Evolutionary conservation across 2,888 invertebrate genomes (phyloP), one percentile per base, ranked within the genome.

Genomic region (Trisateles emortualis): DNA sequence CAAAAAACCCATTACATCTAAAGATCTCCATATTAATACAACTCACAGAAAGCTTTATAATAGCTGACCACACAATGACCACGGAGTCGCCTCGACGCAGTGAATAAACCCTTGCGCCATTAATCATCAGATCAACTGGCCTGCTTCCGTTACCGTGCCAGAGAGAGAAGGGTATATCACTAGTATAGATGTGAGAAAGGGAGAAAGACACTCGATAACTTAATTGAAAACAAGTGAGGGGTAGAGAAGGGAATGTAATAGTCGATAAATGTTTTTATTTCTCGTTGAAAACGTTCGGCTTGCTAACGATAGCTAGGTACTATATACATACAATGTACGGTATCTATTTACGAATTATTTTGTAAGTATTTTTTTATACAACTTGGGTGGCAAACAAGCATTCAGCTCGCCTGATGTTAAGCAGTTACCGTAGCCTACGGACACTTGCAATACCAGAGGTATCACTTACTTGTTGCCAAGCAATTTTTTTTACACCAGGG

Each of bases 41-140:
- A 32, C 32, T 32, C 6, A 32, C 10, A 32, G 32, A n/a, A 32
- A 32, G 32, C 32, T 19, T 19, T 8, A 26, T 26, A 8, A 26
- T 4, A 8, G 30, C 40, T 26, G 10, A 40, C 19, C 2, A 6
- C 17, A 30, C 22, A 46, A 49, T 38, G 55, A 50, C 67, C 69
- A 66, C 42, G 60, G 67, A 59, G 45, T 26, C 41, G 40, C 49
- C 64, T 65, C 53, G 55, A 59, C 50, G 45, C 68, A 70, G 70
- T 67, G 63, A 76, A 72, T 71, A 69, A 64, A 71, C 78, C 82
- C 83, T 84, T 76, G 71, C 82, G 70, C 76, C 78, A 83, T 88
- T 87, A 84, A 90, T 90, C 88, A 88, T 86, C 80, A 79, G 80
- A 82, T 83, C 83, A 83, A 84, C 79, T 72, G 71, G 74, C 75